Conservation (phyloP, 2,113 vertebrate species). For the Passer montanus region DNA sequence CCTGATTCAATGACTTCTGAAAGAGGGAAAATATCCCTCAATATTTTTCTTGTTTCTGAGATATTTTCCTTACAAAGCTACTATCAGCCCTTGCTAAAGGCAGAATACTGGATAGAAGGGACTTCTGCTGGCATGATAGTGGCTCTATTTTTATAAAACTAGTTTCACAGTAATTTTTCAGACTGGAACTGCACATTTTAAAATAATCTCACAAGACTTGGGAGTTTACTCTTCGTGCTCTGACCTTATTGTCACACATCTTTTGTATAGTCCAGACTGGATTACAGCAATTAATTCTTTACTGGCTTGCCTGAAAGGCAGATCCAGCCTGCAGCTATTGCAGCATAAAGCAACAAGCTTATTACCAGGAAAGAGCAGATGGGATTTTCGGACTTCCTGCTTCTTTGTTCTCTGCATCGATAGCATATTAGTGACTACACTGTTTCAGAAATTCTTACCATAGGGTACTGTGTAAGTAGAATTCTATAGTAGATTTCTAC, state of each 20-base stretch:
- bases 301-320: constrained; percentile 43
- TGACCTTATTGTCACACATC: constrained; percentile 31
- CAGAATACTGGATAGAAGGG: not conserved
- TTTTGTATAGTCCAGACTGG: constrained; percentile 48
- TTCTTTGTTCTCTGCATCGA: constrained; percentile 35
- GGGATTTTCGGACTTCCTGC: constrained; percentile 29
- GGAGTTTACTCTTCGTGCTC: not conserved
- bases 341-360: constrained; percentile 54
- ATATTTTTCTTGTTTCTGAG: not conserved
- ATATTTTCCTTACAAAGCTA: not conserved
- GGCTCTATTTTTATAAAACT: not conserved
- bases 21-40: not conserved
- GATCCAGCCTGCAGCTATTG: constrained; percentile 43
- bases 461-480: not conserved
- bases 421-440: not conserved
- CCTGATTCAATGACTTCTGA: not conserved
- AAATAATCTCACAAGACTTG: constrained; percentile 1
- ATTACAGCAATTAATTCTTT: constrained; percentile 63
- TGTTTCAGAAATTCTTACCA: not conserved
- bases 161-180: not conserved
- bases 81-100: not conserved
- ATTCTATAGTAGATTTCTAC: not conserved
- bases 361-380: constrained; percentile 60
- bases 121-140: not conserved
- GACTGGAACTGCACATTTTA: not conserved